A percentile compares a stretch with the other conserved stretches of the same genome.
Evolutionary conservation across 1,140 invertebrate species (phyloP).

Genomic region (Drosophila murphyi): DNA sequence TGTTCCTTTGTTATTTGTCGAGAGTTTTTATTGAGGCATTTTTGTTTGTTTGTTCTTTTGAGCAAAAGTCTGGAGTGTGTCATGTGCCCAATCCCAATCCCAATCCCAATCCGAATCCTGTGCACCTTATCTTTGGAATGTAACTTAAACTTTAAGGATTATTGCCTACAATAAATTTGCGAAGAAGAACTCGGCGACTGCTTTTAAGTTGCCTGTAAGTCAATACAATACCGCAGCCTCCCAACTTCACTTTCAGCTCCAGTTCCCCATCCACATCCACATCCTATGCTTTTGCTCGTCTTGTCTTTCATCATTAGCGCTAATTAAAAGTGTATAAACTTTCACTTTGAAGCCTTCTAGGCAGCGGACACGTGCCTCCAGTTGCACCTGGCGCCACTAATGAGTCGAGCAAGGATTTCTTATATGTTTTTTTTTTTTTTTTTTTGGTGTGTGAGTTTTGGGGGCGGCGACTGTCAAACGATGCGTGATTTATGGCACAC

Average conservation of each 20-base stretch:
- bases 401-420: constrained; percentile 22
- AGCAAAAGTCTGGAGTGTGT: constrained; percentile 31
- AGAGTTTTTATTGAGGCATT: constrained; percentile 71
- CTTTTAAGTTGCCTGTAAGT: constrained; percentile 66
- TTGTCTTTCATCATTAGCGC: constrained; percentile 76
- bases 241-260: too few species aligned
- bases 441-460: neutral
- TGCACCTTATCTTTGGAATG: constrained; percentile 77
- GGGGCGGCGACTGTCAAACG: constrained; percentile 44
- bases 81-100: constrained; percentile 39
- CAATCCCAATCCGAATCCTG: neutral
- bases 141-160: constrained; percentile 83
- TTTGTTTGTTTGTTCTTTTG: constrained; percentile 17
- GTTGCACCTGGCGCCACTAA: constrained; percentile 63
- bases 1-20: constrained; percentile 18
- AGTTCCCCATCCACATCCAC: neutral
- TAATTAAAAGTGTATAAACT: constrained; percentile 83
- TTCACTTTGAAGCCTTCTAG: constrained; percentile 59
- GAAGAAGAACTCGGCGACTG: constrained; percentile 19
- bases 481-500: constrained; percentile 71
- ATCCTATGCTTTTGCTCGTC: neutral
- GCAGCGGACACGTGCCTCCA: constrained; percentile 54
- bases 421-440: too few species aligned
- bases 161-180: constrained; percentile 83
- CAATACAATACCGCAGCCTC: constrained; percentile 41